Evolutionary conservation across 2,888 invertebrate genomes (phyloP).

Genomic region (Pristionchus maxplancki): DNA sequence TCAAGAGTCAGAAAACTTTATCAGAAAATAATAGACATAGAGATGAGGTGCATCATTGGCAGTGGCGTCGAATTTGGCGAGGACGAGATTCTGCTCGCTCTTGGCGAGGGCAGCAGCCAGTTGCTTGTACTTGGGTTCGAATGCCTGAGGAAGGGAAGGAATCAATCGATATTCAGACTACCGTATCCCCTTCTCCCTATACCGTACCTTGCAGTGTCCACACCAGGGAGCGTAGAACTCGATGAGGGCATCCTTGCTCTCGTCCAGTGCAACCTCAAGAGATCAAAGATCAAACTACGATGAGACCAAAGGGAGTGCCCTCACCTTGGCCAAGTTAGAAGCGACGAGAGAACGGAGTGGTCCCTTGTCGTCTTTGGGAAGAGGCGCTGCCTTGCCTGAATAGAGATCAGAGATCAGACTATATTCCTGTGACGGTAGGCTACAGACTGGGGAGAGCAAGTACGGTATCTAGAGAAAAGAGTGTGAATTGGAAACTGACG

Average conservation of each 20-base stretch:
- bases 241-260: constrained; percentile 81
- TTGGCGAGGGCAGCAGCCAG: constrained; percentile 70
- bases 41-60: constrained; percentile 80
- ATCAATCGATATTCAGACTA: constrained; percentile 29
- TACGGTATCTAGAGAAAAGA: too few species aligned
- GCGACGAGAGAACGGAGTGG: constrained; percentile 81
- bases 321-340: constrained; percentile 79
- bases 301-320: background rate
- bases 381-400: constrained; percentile 80
- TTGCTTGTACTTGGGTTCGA: constrained; percentile 79
- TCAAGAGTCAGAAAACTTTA: too few species aligned
- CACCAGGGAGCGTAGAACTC: constrained; percentile 83
- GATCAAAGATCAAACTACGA: constrained; percentile 55
- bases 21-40: too few species aligned
- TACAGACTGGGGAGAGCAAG: too few species aligned
- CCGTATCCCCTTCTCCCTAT: too few species aligned
- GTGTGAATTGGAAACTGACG: too few species aligned
- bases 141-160: constrained; percentile 72
- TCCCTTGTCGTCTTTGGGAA: constrained; percentile 80
- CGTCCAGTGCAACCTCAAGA: constrained; percentile 78
- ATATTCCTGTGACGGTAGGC: too few species aligned
- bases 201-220: constrained; percentile 80
- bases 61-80: constrained; percentile 82
- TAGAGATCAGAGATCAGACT: constrained; percentile 34
- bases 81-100: constrained; percentile 75